Evolutionary conservation across 2,888 invertebrate species (phyloP).

Genomic region (Lasiommata megera): DNA sequence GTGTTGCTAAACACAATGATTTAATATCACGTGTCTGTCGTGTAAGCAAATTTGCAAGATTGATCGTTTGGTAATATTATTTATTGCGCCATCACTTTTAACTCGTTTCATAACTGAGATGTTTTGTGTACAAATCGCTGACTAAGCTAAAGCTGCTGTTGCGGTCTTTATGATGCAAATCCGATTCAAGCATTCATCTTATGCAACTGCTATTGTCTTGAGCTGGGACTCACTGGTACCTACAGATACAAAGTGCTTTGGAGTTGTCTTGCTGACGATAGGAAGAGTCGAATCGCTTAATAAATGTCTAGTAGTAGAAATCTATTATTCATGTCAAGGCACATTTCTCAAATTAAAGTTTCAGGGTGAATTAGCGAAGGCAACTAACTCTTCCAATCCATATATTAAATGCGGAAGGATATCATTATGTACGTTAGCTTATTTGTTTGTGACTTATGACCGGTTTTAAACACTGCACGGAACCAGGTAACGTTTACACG

Average conservation of each 20-base stretch:
- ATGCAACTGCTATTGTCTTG: slow-evolving; percentile 22
- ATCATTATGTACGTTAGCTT: no score
- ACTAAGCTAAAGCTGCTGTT: slow-evolving; percentile 5
- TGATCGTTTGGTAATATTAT: not conserved
- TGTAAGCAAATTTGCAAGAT: not conserved
- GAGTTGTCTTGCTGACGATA: slow-evolving; percentile 29
- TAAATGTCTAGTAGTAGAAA: not conserved
- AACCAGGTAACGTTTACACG: no score
- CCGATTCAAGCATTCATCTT: slow-evolving; percentile 14
- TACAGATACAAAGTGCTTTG: slow-evolving; percentile 27
- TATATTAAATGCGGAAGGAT: no score
- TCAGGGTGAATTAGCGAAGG: no score
- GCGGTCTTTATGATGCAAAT: slow-evolving; percentile 21
- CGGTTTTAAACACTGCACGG: no score
- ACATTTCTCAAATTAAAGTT: no score
- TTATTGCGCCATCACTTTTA: not conserved
- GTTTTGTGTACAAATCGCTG: slow-evolving; percentile 7
- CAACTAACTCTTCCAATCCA: no score
- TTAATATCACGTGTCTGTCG: no score
- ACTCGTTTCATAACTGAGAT: slow-evolving; percentile 1
- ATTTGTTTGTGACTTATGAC: no score
- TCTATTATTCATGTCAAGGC: no score
- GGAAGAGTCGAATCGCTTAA: not conserved
- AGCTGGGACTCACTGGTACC: slow-evolving; percentile 18
- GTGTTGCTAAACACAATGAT: no score